These are phyloP conservation scores for Bradysia coprophila DNA, from an alignment of 1,140 invertebrate species.

Conservation along the genomic window DNA sequence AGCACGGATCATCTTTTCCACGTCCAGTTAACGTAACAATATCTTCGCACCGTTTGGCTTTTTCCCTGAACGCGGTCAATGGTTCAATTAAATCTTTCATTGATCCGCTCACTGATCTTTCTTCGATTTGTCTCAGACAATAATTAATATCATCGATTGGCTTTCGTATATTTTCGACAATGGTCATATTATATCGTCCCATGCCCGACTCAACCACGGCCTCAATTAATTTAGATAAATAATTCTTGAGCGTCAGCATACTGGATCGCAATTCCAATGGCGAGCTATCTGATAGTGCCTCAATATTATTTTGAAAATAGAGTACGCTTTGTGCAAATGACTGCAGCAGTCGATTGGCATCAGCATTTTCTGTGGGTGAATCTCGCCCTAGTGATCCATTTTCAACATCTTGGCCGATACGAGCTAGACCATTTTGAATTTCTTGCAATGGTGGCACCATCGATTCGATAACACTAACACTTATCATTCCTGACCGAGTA, in stretches of 20 bases:
- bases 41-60: conserved; percentile 12
- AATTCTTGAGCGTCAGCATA: conserved; percentile 14
- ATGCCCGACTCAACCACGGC: conserved; percentile 18
- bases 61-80: conserved; percentile 14
- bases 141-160: conserved; percentile 22
- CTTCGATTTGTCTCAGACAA: conserved; percentile 20
- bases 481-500: conserved; percentile 21
- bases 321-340: conserved; percentile 20
- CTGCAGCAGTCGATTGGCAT: conserved; percentile 18
- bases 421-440: conserved; percentile 25
- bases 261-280: conserved; percentile 11
- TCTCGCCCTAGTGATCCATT: conserved; percentile 12
- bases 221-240: conserved; percentile 16
- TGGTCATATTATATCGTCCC: conserved; percentile 13
- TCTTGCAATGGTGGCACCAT: conserved; percentile 27
- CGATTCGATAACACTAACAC: conserved; percentile 25
- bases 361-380: conserved; percentile 10
- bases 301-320: conserved; percentile 21
- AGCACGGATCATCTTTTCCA: conserved; percentile 10
- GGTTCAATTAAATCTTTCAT: conserved; percentile 23
- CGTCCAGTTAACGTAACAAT: conserved; percentile 8
- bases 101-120: conserved; percentile 16
- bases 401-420: conserved; percentile 19
- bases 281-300: conserved; percentile 7
- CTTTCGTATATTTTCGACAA: conserved; percentile 16